Conservation (phyloP, 2,113 vertebrate species). For the Erpornis zantholeuca region DNA sequence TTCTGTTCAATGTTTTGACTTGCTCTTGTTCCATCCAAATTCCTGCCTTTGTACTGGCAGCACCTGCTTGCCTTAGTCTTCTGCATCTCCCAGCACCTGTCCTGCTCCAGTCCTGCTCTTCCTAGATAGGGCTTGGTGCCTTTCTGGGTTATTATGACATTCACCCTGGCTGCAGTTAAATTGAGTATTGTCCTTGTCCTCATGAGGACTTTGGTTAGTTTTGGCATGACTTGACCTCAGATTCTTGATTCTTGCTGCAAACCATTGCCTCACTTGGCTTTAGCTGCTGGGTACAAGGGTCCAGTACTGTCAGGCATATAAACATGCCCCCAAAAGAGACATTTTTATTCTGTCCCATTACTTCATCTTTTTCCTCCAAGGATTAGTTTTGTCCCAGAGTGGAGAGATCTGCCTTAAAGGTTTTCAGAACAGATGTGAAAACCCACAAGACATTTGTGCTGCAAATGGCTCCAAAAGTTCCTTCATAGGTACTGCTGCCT, state of each 20-base stretch:
- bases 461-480: neutral
- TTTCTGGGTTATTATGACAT: neutral
- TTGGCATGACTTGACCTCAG: neutral
- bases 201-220: neutral
- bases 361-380: neutral
- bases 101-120: neutral
- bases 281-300: neutral
- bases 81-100: neutral
- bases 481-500: neutral
- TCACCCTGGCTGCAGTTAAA: neutral
- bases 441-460: neutral
- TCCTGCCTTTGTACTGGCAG: neutral
- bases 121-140: neutral
- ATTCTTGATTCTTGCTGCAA: neutral
- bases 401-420: neutral
- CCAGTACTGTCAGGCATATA: neutral
- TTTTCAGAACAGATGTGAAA: neutral
- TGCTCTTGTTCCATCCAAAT: neutral
- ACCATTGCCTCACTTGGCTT: neutral
- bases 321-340: neutral
- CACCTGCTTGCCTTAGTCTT: neutral
- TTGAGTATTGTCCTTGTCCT: neutral
- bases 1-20: neutral
- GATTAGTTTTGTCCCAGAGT: neutral
- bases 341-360: neutral